These are phyloP conservation scores for Anhinga anhinga DNA, from an alignment of 2,113 vertebrate genomes.

Conservation along the genomic window DNA sequence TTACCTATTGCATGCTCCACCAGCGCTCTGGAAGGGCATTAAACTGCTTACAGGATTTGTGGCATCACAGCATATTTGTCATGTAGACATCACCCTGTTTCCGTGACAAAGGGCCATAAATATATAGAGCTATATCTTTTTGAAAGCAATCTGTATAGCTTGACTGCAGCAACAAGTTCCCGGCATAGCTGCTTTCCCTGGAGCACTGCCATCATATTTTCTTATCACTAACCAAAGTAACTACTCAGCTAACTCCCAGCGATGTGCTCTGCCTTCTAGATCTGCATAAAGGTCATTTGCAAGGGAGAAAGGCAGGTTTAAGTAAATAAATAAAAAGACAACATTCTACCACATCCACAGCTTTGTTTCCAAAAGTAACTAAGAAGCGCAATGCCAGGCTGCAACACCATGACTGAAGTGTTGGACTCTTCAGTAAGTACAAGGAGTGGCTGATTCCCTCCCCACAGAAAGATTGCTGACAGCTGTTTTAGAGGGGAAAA, in stretches of 20 bases:
- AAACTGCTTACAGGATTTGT: not conserved
- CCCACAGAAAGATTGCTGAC: not conserved
- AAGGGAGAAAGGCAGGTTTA: not conserved
- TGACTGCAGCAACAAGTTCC: conserved; percentile 18
- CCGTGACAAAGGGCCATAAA: not conserved
- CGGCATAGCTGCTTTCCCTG: conserved; percentile 4
- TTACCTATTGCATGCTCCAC: not conserved
- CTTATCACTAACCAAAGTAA: conserved; percentile 45
- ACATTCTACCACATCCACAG: not conserved
- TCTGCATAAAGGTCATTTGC: conserved; percentile 43
- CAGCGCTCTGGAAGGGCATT: not conserved
- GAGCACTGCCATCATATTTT: not conserved
- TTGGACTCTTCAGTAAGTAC: not conserved
- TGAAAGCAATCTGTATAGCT: not conserved
- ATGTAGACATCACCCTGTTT: not conserved
- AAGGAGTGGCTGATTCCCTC: not conserved
- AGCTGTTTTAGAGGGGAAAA: not conserved
- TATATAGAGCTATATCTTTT: not conserved
- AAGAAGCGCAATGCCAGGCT: not conserved
- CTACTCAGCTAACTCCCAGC: conserved; percentile 25
- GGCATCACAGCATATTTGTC: not conserved
- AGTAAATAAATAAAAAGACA: not conserved
- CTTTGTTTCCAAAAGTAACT: not conserved
- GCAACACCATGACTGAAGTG: not conserved
- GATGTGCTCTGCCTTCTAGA: conserved; percentile 31